Percentiles rank a stretch among this genome's conserved stretches.
phyloP scores from a whole-genome alignment of 1,140 invertebrate genomes.

The Bombus consobrinus region DNA sequence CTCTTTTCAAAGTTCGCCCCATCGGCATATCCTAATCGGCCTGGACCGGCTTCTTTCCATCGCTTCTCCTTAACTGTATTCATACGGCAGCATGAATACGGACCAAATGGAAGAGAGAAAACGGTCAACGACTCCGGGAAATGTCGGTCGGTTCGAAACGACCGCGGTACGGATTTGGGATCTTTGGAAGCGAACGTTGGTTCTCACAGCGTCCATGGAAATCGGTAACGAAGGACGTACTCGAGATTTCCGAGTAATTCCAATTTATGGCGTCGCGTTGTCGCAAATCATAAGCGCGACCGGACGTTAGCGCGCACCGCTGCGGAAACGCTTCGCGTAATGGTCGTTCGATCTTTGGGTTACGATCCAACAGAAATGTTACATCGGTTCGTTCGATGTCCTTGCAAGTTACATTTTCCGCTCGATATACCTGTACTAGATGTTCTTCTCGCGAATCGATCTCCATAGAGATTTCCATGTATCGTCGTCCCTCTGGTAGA shows the following conservation, averaged over 20 bases:
- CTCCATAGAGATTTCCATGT: not conserved
- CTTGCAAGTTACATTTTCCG: not conserved
- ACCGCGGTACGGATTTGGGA: not conserved
- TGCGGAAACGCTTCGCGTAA: not conserved
- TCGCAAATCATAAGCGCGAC: constrained; percentile 68
- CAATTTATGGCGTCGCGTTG: constrained; percentile 68
- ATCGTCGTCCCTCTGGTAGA: not conserved
- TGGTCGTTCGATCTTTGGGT: not conserved
- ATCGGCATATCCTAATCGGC: not conserved
- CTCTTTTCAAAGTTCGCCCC: not conserved
- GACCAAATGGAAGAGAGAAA: too few species aligned
- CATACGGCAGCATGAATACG: too few species aligned
- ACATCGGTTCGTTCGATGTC: not conserved
- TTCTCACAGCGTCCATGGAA: not conserved
- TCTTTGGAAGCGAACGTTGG: too few species aligned
- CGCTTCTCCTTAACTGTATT: not conserved
- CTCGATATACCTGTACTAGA: not conserved
- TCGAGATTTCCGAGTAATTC: constrained; percentile 58
- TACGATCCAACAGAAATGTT: not conserved
- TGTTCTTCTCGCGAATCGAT: not conserved
- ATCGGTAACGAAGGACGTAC: constrained; percentile 4
- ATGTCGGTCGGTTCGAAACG: not conserved
- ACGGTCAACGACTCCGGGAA: too few species aligned
- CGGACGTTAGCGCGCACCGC: not conserved
- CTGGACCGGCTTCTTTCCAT: not conserved